Percentiles rank a stretch among this genome's conserved stretches.
Conservation (phyloP, 2,888 invertebrate genomes). For the Drosophila acutilabella region DNA sequence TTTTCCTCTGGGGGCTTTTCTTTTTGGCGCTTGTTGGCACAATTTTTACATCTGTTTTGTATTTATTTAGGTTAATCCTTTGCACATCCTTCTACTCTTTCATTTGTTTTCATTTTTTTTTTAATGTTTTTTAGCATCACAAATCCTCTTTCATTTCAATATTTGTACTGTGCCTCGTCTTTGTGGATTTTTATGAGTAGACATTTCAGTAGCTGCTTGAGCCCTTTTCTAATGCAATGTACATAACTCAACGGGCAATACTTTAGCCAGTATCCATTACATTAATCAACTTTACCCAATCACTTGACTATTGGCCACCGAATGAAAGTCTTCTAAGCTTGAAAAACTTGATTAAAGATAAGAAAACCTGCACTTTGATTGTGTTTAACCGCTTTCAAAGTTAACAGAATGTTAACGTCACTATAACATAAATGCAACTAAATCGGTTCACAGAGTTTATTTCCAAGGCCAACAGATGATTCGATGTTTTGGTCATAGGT, state of each 20-base stretch:
- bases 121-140: constrained; percentile 9
- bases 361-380: neutral
- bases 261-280: constrained; percentile 35
- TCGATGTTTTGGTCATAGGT: constrained; percentile 19
- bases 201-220: constrained; percentile 42
- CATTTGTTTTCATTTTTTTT: constrained; percentile 3
- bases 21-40: constrained; percentile 55
- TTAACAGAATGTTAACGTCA: constrained; percentile 29
- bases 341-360: neutral
- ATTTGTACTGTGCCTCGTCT: constrained; percentile 57
- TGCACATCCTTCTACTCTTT: constrained; percentile 25
- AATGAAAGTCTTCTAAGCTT: neutral
- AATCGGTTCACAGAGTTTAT: constrained; percentile 1
- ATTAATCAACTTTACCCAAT: constrained; percentile 42
- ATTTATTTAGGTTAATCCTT: constrained; percentile 81
- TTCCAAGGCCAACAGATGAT: constrained; percentile 13
- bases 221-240: constrained; percentile 40
- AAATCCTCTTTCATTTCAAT: constrained; percentile 66
- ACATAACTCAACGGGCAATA: constrained; percentile 24
- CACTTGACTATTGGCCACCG: constrained; percentile 8
- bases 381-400: neutral
- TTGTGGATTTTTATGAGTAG: constrained; percentile 62
- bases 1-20: constrained; percentile 38
- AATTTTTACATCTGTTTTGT: constrained; percentile 73
- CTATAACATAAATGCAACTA: neutral